Evolutionary conservation across 2,797 vertebrate genomes (phyloP).

Genomic region (Lates japonicus): DNA sequence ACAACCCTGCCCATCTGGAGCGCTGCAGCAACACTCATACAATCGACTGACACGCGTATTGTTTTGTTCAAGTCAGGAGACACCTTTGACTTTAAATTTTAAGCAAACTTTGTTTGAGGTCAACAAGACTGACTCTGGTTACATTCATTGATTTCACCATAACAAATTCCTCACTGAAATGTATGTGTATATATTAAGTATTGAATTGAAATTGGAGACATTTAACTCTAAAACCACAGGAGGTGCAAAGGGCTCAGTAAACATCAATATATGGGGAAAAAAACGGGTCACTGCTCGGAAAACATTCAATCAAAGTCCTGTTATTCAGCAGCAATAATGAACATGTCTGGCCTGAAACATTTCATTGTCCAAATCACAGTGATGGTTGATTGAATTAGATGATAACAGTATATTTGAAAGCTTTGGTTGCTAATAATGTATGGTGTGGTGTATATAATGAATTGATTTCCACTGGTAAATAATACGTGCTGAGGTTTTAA

Average conservation of each 20-base stretch:
- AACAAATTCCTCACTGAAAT: constrained; percentile 31
- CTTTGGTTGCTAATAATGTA: constrained; percentile 26
- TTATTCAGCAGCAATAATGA: constrained; percentile 41
- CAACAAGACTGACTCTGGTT: constrained; percentile 5
- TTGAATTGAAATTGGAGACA: constrained; percentile 21
- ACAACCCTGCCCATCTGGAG: constrained; percentile 83
- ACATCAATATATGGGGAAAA: constrained; percentile 36
- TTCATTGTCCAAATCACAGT: constrained; percentile 44
- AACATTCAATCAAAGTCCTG: constrained; percentile 31
- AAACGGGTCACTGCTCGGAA: neutral
- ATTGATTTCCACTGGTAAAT: constrained; percentile 38
- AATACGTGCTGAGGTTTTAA: constrained; percentile 11
- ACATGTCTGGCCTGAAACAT: constrained; percentile 19
- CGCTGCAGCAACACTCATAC: constrained; percentile 38
- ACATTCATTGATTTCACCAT: constrained; percentile 9
- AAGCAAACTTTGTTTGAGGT: constrained; percentile 41
- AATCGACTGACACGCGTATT: neutral
- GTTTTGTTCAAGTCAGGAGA: constrained; percentile 22
- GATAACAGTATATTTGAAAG: constrained; percentile 30
- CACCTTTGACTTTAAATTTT: constrained; percentile 18
- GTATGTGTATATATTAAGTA: constrained; percentile 13
- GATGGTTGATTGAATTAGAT: constrained; percentile 30
- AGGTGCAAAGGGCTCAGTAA: constrained; percentile 28
- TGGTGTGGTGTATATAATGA: neutral
- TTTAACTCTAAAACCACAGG: constrained; percentile 32